A percentile compares a stretch with the other conserved stretches of the same genome.
phyloP scores from a whole-genome alignment of 2,888 invertebrate genomes.

The Furcula furcula region DNA sequence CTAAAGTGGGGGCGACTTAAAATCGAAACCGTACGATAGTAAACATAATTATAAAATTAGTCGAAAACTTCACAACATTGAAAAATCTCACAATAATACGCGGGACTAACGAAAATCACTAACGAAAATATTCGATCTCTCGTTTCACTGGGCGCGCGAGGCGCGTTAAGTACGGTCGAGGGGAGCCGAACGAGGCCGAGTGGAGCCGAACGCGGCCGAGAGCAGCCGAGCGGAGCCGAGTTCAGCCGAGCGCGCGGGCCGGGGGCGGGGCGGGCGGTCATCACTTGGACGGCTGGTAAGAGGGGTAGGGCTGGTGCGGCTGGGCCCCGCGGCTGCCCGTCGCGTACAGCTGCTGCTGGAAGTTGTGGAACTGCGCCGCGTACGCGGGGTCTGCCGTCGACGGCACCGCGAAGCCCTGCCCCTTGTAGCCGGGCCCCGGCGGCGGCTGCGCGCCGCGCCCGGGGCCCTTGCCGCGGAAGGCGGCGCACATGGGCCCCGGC shows the following conservation, averaged over 20 bases:
- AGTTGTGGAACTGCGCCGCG: conserved; percentile 97
- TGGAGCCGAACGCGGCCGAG: neutral
- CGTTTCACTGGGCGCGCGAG: conserved; percentile 32
- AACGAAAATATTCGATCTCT: conserved; percentile 48
- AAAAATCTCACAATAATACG: conserved; percentile 53
- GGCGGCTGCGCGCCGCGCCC: no score
- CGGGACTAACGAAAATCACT: conserved; percentile 53
- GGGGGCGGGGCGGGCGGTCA: conserved; percentile 34
- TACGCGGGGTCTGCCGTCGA: conserved; percentile 95
- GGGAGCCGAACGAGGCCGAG: neutral
- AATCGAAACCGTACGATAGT: conserved; percentile 42
- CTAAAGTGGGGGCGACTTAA: conserved; percentile 43
- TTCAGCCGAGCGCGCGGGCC: conserved; percentile 14
- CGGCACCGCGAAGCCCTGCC: conserved; percentile 91
- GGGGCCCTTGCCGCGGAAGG: conserved; percentile 92
- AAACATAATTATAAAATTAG: conserved; percentile 41
- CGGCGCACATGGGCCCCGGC: conserved; percentile 70
- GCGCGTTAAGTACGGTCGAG: conserved; percentile 30
- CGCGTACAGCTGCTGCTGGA: conserved; percentile 96
- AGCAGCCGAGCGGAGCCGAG: conserved; percentile 27
- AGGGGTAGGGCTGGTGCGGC: conserved; percentile 71
- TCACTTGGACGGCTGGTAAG: conserved; percentile 77
- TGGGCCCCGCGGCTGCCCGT: conserved; percentile 82
- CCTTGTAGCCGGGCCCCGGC: conserved; percentile 85
- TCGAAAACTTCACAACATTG: conserved; percentile 46